Evolutionary conservation across 2,888 invertebrate genomes (phyloP).

Genomic region (Thecocarcelia acutangulata): DNA sequence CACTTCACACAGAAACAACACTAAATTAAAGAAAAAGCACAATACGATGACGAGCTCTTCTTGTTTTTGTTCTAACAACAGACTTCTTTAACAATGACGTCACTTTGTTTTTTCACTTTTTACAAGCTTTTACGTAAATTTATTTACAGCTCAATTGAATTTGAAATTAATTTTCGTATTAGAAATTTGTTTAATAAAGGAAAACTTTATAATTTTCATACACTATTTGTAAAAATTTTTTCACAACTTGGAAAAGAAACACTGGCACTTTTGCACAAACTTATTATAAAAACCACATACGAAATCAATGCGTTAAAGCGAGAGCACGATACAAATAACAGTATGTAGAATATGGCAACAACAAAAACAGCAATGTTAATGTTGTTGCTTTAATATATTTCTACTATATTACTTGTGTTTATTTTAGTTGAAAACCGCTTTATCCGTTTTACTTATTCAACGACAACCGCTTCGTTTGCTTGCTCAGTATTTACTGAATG

Average conservation of each 20-base stretch:
- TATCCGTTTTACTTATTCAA: constrained; percentile 11
- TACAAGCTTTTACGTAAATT: constrained; percentile 18
- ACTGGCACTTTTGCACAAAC: constrained; percentile 63
- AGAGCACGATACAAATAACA: constrained; percentile 53
- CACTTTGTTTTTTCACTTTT: constrained; percentile 47
- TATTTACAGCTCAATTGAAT: background rate
- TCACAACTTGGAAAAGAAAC: constrained; percentile 25
- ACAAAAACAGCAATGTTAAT: constrained; percentile 46
- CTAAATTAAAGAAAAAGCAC: background rate
- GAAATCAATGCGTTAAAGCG: constrained; percentile 54
- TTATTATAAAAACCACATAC: constrained; percentile 44
- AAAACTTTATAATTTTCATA: constrained; percentile 10
- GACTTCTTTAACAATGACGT: constrained; percentile 58
- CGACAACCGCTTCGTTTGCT: constrained; percentile 54
- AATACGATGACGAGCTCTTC: constrained; percentile 61
- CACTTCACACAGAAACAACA: constrained; percentile 13
- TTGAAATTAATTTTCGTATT: background rate
- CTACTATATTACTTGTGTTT: constrained; percentile 32
- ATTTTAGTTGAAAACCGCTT: constrained; percentile 44
- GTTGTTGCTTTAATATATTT: constrained; percentile 50
- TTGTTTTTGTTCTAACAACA: constrained; percentile 38
- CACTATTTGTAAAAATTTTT: constrained; percentile 29
- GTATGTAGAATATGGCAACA: constrained; percentile 32
- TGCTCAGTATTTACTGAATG: constrained; percentile 51
- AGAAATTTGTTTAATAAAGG: background rate